Evolutionary conservation across 2,888 invertebrate genomes (phyloP), one percentile per base, ranked within the genome.

Genomic region (Parapristionchus giblindavisi): DNA sequence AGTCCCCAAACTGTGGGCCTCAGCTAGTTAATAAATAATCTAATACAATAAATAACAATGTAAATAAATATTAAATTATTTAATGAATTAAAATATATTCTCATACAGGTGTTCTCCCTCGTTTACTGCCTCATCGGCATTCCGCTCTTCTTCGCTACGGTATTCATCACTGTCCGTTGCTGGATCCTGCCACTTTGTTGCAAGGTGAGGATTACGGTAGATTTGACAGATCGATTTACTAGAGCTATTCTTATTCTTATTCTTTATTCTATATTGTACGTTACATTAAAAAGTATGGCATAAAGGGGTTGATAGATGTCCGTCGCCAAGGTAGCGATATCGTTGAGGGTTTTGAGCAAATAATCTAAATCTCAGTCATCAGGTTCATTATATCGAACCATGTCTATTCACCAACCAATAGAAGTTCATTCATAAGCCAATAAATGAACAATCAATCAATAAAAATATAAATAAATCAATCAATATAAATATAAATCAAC

Each of bases 101-200:
- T 29, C 24, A 11, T 0, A 40, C 76, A 85, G 84, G 76, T 86
- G 27, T 85, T 86, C 72, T 81, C 85, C n/a, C 68, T 86, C 8
- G 76, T 83, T 65, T 86, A 85, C 77, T 77, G 79, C n/a, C 65
- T 85, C 21, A 51, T 86, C 58, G 86, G 86, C 58, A 83, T 86
- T 34, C 86, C 86, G 8, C 81, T 86, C 51, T 85, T 84, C 78
- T 80, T 85, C 71, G 77, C 78, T 21, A 85, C 85, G 0, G 27
- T 73, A n/a, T 65, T 65, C 65, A 29, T 65, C 40, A n/a, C 65
- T 43, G 75, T 75, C 11, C 36, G 38, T 14, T 38, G 21, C 38
- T 2, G 8, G 21, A 3, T 75, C n/a, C 43, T 75, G 52, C 63
- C 63, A 5, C 38, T 52, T 2, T 60, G n/a, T n/a, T n/a, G n/a